Evolutionary conservation across 2,888 invertebrate genomes (phyloP).

Genomic region (Lydus trimaculatus): DNA sequence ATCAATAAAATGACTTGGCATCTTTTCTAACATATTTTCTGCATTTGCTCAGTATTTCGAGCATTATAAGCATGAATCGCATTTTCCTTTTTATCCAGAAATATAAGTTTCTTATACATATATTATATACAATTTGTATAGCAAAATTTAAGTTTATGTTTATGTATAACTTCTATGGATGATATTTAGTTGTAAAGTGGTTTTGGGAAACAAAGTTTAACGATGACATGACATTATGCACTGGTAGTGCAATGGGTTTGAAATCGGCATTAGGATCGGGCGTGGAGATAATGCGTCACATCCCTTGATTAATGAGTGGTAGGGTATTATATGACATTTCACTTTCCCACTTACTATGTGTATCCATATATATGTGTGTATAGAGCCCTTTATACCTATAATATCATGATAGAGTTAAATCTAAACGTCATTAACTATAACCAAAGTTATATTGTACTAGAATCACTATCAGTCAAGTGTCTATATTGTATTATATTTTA

Average conservation of each 20-base stretch:
- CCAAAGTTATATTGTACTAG: constrained; percentile 25
- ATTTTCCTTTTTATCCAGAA: constrained; percentile 33
- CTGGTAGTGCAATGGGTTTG: constrained; percentile 34
- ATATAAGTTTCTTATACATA: no score
- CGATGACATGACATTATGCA: constrained; percentile 53
- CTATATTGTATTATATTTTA: neutral
- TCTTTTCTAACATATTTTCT: constrained; percentile 53
- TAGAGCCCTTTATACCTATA: constrained; percentile 43
- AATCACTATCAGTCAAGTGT: neutral
- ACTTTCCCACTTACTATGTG: constrained; percentile 45
- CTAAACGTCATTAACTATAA: constrained; percentile 46
- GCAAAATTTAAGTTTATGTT: constrained; percentile 22
- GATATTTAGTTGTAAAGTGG: constrained; percentile 28
- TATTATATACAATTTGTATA: no score
- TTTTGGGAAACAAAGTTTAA: constrained; percentile 36
- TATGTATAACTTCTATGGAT: constrained; percentile 18
- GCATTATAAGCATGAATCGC: constrained; percentile 49
- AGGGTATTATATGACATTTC: constrained; percentile 50
- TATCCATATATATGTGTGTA: constrained; percentile 38
- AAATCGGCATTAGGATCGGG: constrained; percentile 38
- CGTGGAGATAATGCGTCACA: constrained; percentile 52
- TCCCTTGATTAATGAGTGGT: constrained; percentile 54
- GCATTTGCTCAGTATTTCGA: constrained; percentile 50
- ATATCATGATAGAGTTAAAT: constrained; percentile 44
- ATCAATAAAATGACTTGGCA: constrained; percentile 55